A percentile compares a stretch with the other conserved stretches of the same genome.
phyloP scores from a whole-genome alignment of 2,888 invertebrate species.

The Clitarchus hookeri region DNA sequence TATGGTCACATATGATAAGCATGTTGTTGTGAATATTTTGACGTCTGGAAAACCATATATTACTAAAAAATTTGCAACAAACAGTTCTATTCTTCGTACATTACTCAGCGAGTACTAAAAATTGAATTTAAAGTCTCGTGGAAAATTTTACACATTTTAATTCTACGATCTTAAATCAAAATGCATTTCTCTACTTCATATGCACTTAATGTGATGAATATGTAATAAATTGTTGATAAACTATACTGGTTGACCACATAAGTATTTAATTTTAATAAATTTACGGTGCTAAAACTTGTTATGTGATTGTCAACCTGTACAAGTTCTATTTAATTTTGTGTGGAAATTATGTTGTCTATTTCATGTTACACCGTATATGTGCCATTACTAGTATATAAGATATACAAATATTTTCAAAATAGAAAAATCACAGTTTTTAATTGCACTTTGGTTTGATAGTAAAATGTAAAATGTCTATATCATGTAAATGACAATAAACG shows the following conservation, averaged over 20 bases:
- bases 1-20: neutral
- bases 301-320: neutral
- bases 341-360: neutral
- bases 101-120: neutral
- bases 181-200: neutral
- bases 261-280: neutral
- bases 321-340: neutral
- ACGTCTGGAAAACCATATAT: neutral
- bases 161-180: neutral
- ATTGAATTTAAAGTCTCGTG: neutral
- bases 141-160: neutral
- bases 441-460: too few relatives aligned
- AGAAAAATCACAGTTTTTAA: neutral
- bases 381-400: neutral
- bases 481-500: neutral
- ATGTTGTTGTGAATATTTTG: neutral
- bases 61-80: neutral
- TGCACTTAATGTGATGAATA: neutral
- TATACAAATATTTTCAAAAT: neutral
- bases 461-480: too few relatives aligned
- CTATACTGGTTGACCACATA: neutral
- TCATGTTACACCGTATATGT: neutral
- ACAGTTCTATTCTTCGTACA: neutral
- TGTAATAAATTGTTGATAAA: neutral
- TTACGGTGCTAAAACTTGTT: neutral